phyloP scores from a whole-genome alignment of 2,888 invertebrate genomes.

The Dioctria rufipes region DNA sequence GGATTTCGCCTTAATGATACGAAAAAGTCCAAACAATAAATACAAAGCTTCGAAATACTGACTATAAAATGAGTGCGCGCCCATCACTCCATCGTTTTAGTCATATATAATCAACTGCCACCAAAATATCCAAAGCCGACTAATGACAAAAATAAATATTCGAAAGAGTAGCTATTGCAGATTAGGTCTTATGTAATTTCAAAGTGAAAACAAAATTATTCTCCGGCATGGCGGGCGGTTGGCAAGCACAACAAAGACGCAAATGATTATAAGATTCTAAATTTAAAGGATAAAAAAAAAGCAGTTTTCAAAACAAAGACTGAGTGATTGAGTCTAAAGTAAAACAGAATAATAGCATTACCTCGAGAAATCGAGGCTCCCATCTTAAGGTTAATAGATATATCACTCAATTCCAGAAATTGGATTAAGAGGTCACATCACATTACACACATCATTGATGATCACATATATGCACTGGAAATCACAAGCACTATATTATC shows the following conservation, averaged over 20 bases:
- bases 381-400: background rate
- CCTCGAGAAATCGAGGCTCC: constrained; percentile 35
- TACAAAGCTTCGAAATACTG: no score
- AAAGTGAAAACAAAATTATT: constrained; percentile 18
- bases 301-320: background rate
- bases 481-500: background rate
- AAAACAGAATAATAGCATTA: constrained; percentile 20
- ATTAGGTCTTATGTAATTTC: constrained; percentile 37
- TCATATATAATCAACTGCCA: background rate
- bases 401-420: background rate
- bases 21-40: no score
- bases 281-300: background rate
- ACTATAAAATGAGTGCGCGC: background rate
- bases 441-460: background rate
- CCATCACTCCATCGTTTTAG: background rate
- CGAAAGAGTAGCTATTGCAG: constrained; percentile 19
- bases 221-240: background rate
- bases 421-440: constrained; percentile 3
- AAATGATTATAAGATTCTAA: background rate
- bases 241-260: background rate
- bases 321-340: background rate
- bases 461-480: background rate
- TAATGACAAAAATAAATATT: constrained; percentile 46
- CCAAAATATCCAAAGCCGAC: background rate
- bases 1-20: no score